These are phyloP conservation scores for Heliconius aoede DNA, from an alignment of 2,888 invertebrate species.

Conservation along the genomic window DNA sequence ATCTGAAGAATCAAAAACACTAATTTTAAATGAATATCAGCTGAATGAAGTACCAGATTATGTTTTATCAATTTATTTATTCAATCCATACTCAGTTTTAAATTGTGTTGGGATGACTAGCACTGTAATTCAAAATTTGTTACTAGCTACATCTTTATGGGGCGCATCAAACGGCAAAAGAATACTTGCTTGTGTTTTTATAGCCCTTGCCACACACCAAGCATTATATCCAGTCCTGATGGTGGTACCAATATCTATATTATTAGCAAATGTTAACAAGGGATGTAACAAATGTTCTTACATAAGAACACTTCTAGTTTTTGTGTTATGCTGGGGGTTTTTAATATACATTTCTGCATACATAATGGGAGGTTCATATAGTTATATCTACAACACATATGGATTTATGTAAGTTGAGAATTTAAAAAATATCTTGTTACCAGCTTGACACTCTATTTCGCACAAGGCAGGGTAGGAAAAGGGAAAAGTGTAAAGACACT, in stretches of 20 bases:
- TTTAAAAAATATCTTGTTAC: too few species aligned
- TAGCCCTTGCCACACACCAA: constrained; percentile 92
- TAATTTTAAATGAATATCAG: constrained; percentile 82
- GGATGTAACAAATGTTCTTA: constrained; percentile 78
- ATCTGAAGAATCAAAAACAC: constrained; percentile 83
- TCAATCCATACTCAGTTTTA: constrained; percentile 94
- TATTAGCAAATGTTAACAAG: constrained; percentile 83
- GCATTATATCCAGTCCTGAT: constrained; percentile 92
- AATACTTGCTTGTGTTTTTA: constrained; percentile 85
- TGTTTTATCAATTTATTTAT: constrained; percentile 91
- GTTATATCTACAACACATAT: constrained; percentile 88
- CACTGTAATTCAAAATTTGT: constrained; percentile 94
- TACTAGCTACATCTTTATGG: constrained; percentile 88
- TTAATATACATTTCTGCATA: constrained; percentile 85
- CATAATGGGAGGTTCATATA: constrained; percentile 86
- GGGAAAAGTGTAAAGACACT: constrained; percentile 58
- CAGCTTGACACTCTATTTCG: too few species aligned
- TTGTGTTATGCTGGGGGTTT: constrained; percentile 79
- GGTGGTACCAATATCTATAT: constrained; percentile 91
- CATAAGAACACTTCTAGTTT: constrained; percentile 77
- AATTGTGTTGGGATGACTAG: constrained; percentile 95
- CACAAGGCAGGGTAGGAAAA: too few species aligned
- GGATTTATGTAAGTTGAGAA: constrained; percentile 94
- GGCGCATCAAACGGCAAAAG: constrained; percentile 87
- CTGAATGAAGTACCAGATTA: constrained; percentile 86